Evolutionary conservation across 2,797 vertebrate species (phyloP).

Genomic region (Rhyacichthys aspro): DNA sequence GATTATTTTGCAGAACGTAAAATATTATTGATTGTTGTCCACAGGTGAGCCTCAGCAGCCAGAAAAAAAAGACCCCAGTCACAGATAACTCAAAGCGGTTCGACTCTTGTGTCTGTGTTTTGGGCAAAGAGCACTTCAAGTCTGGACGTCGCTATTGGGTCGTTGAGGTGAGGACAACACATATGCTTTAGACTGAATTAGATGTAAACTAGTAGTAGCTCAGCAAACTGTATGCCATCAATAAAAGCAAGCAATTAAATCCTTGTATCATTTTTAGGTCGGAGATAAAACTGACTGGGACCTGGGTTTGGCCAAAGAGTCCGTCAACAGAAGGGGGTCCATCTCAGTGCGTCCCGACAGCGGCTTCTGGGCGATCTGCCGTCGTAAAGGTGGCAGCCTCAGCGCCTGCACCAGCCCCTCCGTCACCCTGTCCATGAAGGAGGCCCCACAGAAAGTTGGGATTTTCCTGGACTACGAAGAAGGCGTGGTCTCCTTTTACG

Average conservation of each 20-base stretch:
- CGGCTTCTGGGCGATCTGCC: constrained; percentile 75
- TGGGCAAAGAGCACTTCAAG: constrained; percentile 72
- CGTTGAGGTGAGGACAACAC: constrained; percentile 64
- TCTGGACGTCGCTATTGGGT: constrained; percentile 74
- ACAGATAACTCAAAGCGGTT: constrained; percentile 63
- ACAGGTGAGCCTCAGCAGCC: constrained; percentile 62
- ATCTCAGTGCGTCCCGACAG: constrained; percentile 60
- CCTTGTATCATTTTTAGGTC: constrained; percentile 36
- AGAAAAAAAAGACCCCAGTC: constrained; percentile 26
- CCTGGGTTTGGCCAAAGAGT: constrained; percentile 78
- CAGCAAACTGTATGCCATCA: too few species aligned
- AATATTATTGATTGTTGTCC: constrained; percentile 24
- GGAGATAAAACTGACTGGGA: constrained; percentile 80
- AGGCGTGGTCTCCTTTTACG: constrained; percentile 69
- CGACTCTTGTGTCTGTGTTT: constrained; percentile 73
- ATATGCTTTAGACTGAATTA: neutral
- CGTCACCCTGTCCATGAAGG: constrained; percentile 34
- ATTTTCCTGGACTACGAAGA: constrained; percentile 72
- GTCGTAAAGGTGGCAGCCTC: constrained; percentile 56
- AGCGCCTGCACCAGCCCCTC: constrained; percentile 54
- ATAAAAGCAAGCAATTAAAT: too few species aligned
- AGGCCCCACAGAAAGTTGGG: constrained; percentile 58
- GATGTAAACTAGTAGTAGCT: too few species aligned
- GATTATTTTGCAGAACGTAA: neutral
- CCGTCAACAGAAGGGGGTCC: constrained; percentile 76